Percentiles rank a stretch among this genome's conserved stretches.
Conservation (phyloP, 2,797 vertebrate species). For the Sebastes matsubarae region DNA sequence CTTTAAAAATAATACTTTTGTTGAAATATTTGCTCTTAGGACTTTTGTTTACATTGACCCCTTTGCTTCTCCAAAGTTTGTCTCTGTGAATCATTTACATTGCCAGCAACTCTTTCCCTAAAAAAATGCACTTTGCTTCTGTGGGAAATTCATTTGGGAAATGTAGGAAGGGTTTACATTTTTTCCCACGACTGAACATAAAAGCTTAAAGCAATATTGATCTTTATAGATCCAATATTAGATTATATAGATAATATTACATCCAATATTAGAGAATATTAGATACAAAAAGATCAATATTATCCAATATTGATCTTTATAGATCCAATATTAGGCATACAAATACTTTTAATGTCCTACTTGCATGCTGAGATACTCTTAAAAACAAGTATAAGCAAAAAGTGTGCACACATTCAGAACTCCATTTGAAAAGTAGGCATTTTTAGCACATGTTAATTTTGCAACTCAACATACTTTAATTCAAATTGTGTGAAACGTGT, state of each 20-base stretch:
- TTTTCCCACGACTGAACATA: not conserved
- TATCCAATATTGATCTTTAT: not conserved
- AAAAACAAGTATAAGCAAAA: not conserved
- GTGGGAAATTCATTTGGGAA: constrained; percentile 11
- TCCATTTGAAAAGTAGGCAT: not conserved
- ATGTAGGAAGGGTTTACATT: not conserved
- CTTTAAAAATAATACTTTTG: not conserved
- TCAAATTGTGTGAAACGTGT: not conserved
- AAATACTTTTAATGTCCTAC: not conserved
- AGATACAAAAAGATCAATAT: too few species aligned
- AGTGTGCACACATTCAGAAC: not conserved
- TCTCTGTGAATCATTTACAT: constrained; percentile 64
- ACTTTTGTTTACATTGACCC: constrained; percentile 44
- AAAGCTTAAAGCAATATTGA: constrained; percentile 1
- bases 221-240: not conserved
- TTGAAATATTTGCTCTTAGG: constrained; percentile 1
- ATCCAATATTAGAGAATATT: too few species aligned
- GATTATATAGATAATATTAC: not conserved
- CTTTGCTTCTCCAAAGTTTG: constrained; percentile 15
- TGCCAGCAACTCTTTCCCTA: not conserved
- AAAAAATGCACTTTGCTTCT: not conserved
- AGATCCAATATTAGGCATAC: not conserved
- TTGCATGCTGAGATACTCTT: not conserved
- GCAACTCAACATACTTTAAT: not conserved
- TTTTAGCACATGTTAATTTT: not conserved